A percentile compares a stretch with the other conserved stretches of the same genome.
Conservation (phyloP, 2,113 vertebrate species). For the Loxodonta africana region DNA sequence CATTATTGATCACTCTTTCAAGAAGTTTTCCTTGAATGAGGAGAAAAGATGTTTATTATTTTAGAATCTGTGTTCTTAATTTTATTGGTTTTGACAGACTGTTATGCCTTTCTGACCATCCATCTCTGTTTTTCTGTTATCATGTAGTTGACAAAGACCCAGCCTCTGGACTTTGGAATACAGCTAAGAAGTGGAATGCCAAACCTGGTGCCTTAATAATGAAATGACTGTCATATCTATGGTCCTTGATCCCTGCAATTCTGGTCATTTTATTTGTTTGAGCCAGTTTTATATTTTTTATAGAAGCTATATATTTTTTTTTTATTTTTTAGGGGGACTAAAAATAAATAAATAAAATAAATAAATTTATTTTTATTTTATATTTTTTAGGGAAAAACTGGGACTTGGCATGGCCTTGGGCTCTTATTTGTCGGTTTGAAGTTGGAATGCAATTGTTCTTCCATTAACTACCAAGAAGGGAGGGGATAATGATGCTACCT, state of each 20-base stretch:
- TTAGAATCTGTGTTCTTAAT: not conserved
- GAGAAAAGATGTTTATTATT: not conserved
- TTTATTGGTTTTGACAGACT: not conserved
- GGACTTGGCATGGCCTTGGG: not conserved
- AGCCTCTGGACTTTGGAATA: not conserved
- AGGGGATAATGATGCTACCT: not conserved
- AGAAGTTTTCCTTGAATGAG: not conserved
- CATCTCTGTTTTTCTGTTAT: not conserved
- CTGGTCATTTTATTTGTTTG: not conserved
- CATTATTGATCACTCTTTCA: not conserved
- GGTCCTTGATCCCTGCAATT: not conserved
- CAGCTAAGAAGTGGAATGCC: not conserved
- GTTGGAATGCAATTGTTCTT: not conserved
- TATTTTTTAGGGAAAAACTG: conserved; percentile 35
- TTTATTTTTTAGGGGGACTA: not conserved
- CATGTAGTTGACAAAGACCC: not conserved
- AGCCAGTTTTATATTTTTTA: not conserved
- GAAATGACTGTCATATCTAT: not conserved
- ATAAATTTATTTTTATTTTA: not conserved
- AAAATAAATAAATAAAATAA: too few species aligned
- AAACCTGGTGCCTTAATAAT: not conserved
- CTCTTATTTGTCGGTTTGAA: not conserved
- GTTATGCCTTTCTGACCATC: not conserved
- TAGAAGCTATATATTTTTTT: not conserved
- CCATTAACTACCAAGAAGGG: not conserved